These are phyloP conservation scores for Maniola jurtina DNA, from an alignment of 1,140 invertebrate species.

Conservation along the genomic window DNA sequence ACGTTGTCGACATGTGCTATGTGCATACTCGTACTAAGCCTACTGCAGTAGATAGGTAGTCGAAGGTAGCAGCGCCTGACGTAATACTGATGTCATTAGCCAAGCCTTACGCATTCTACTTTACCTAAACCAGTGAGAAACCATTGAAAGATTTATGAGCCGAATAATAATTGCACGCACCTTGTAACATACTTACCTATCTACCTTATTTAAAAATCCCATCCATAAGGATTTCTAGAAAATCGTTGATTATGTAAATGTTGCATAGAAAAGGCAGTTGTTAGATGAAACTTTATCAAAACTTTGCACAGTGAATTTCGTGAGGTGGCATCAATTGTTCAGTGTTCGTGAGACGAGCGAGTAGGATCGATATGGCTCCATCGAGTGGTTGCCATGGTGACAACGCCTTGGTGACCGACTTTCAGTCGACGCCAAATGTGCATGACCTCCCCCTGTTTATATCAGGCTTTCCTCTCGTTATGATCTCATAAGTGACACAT, in stretches of 20 bases:
- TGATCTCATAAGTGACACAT: neutral
- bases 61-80: neutral
- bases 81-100: conserved; percentile 6
- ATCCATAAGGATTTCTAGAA: no score
- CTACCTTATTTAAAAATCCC: no score
- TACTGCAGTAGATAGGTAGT: no score
- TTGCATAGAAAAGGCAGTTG: no score
- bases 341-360: conserved; percentile 30
- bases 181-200: no score
- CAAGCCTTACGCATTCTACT: conserved; percentile 11
- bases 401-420: conserved; percentile 36
- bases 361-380: conserved; percentile 40
- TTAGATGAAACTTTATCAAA: neutral
- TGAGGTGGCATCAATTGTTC: conserved; percentile 22
- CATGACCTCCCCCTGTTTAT: conserved; percentile 2
- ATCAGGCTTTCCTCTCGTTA: neutral
- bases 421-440: conserved; percentile 23
- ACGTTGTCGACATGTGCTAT: no score
- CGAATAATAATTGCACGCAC: no score
- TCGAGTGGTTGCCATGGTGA: conserved; percentile 45
- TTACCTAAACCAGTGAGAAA: neutral
- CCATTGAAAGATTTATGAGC: neutral
- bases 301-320: conserved; percentile 3
- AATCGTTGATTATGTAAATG: no score
- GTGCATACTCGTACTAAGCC: no score